Conservation (phyloP, 1,140 invertebrate species). For the Meloidogyne floridensis region DNA sequence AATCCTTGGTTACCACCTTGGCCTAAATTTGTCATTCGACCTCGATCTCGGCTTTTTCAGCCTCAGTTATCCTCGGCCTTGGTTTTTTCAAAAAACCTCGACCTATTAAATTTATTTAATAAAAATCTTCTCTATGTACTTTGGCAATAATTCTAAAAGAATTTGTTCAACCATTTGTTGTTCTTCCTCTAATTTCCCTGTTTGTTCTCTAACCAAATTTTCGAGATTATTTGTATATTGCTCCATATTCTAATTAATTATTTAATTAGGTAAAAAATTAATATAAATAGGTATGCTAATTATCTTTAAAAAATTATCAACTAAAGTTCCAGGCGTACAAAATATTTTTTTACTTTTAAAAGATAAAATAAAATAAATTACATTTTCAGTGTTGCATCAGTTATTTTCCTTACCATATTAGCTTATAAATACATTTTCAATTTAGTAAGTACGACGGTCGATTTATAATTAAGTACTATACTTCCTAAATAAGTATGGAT, state of each 20-base stretch:
- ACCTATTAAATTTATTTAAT: too few species aligned
- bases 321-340: slow-evolving; percentile 51
- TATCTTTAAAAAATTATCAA: slow-evolving; percentile 56
- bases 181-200: slow-evolving; percentile 53
- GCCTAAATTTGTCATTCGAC: too few species aligned
- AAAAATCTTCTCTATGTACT: slow-evolving; percentile 21
- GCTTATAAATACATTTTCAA: background rate
- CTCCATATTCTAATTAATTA: background rate
- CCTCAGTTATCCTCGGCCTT: too few species aligned
- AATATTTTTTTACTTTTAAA: background rate
- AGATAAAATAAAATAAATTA: background rate
- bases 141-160: slow-evolving; percentile 49
- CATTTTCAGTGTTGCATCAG: slow-evolving; percentile 59
- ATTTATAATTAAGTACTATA: too few species aligned
- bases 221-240: slow-evolving; percentile 47
- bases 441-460: too few species aligned
- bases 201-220: slow-evolving; percentile 50
- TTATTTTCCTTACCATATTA: slow-evolving; percentile 45
- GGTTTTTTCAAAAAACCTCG: too few species aligned
- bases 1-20: too few species aligned
- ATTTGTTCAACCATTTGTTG: slow-evolving; percentile 52
- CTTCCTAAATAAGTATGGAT: too few species aligned
- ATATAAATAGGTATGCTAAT: background rate
- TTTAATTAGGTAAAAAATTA: background rate
- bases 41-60: too few species aligned